Evolutionary conservation across 2,888 invertebrate genomes (phyloP), one percentile per base, ranked within the genome.

Genomic region (Tetragonula carbonaria): DNA sequence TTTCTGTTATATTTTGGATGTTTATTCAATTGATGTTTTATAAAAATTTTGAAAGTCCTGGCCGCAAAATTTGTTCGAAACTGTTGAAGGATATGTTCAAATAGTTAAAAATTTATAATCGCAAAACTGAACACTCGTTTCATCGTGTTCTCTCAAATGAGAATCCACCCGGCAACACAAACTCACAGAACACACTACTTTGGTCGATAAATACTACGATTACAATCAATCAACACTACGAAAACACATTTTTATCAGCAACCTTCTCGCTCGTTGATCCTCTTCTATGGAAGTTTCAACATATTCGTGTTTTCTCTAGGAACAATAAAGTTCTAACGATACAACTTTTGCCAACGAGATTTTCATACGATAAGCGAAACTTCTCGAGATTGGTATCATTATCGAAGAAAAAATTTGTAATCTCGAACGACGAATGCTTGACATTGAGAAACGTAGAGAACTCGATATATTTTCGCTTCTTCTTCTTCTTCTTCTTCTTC

Each of bases 261-360:
- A 45, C 16, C 53, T 77, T 59, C 16, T 59, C 33, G 45, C 59
- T 16, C 11, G 8, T 21, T 50, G 23, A n/a, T 59, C 11, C 21
- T 16, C 62, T 63, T 57, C 66, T 45, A 75, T n/a, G 13, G 4
- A 23, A 55, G 23, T 57, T 18, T 68, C 73, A 28, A 51, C 5
- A 45, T 62, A 68, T 62, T 74, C 18, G 33, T 16, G 18, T 71
- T 45, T 66, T 21, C 63, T n/a, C 23, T 38, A 78, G 68, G 33
- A 33, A 18, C n/a, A 50, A n/a, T 82, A 71, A 59, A 16, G 14
- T 71, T 53, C 70, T 70, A 79, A 73, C 14, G 63, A 70, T 68
- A 57, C n/a, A 68, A 78, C 18, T 68, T 33, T 71, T 67, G 72
- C 23, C 53, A 38, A 63, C 38, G 4, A 28, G 23, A 45, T 38